These are phyloP conservation scores for Elysia chlorotica DNA, from an alignment of 1,140 invertebrate genomes.

Conservation along the genomic window DNA sequence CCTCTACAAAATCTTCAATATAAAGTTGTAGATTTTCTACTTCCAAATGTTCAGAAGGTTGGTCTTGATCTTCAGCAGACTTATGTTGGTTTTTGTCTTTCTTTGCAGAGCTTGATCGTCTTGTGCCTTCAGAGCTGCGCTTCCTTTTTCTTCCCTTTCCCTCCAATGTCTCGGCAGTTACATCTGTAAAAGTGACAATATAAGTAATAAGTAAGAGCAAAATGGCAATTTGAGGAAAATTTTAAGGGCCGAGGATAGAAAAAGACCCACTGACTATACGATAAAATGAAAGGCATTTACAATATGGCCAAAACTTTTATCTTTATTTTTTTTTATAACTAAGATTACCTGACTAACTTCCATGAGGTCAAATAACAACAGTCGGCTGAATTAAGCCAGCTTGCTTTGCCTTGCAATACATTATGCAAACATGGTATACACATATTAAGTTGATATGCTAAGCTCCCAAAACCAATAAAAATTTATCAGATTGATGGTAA, in stretches of 20 bases:
- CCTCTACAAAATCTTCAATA: conserved; percentile 12
- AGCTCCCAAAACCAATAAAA: too few species aligned
- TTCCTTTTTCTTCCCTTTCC: conserved; percentile 10
- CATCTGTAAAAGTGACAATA: neutral
- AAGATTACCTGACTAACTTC: neutral
- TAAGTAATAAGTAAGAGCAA: too few species aligned
- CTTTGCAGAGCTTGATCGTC: conserved; percentile 4
- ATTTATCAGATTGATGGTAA: too few species aligned
- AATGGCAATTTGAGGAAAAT: neutral
- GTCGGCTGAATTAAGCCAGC: too few species aligned
- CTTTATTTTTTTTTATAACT: neutral
- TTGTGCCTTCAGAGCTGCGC: too few species aligned
- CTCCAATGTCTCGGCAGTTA: neutral
- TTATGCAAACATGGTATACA: too few species aligned
- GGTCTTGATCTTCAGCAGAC: neutral
- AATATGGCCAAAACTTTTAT: neutral
- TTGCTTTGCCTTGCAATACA: too few species aligned
- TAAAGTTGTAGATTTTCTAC: too few species aligned
- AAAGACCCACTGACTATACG: too few species aligned
- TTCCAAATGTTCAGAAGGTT: neutral
- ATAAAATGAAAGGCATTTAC: neutral
- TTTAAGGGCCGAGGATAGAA: too few species aligned
- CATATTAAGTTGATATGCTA: too few species aligned
- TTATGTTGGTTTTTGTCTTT: conserved; percentile 12
- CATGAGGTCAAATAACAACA: too few species aligned